phyloP scores from a whole-genome alignment of 2,888 invertebrate species.

The Onthophagus sagittarius region DNA sequence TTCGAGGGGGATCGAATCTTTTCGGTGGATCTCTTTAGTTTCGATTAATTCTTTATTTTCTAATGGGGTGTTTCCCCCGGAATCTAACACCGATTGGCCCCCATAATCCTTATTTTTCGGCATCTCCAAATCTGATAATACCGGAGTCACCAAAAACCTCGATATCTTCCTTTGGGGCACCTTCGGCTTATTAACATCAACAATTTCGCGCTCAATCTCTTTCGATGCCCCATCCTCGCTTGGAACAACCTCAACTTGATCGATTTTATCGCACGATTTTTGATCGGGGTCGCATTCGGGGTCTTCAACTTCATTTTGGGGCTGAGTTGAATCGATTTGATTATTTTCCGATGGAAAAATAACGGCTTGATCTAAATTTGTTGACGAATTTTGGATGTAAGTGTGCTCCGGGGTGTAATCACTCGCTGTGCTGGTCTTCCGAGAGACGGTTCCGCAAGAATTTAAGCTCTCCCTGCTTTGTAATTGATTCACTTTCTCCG shows the following conservation, averaged over 20 bases:
- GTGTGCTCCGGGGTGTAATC: conserved; percentile 58
- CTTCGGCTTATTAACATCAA: conserved; percentile 21
- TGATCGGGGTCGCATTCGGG: conserved; percentile 30
- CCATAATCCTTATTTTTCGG: conserved; percentile 44
- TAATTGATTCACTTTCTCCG: conserved; percentile 41
- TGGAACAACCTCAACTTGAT: conserved; percentile 15
- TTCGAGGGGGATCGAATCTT: conserved; percentile 31
- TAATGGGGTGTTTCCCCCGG: conserved; percentile 1
- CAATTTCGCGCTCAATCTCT: conserved; percentile 6
- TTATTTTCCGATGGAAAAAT: conserved; percentile 31
- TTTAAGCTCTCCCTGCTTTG: conserved; percentile 46
- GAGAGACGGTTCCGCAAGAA: conserved; percentile 49
- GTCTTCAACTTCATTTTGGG: conserved; percentile 5
- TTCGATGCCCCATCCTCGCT: conserved; percentile 25
- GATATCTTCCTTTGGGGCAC: conserved; percentile 68
- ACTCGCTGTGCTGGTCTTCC: conserved; percentile 58
- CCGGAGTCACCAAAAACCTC: conserved; percentile 77
- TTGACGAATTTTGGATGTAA: conserved; percentile 29
- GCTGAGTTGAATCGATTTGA: background rate
- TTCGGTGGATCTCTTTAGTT: conserved; percentile 22
- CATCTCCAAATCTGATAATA: conserved; percentile 55
- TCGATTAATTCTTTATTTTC: background rate
- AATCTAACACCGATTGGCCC: conserved; percentile 26
- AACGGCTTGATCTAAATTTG: conserved; percentile 33
- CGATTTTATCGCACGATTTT: conserved; percentile 43